phyloP scores from a whole-genome alignment of 2,797 vertebrate species.

The Danio kyathit region DNA sequence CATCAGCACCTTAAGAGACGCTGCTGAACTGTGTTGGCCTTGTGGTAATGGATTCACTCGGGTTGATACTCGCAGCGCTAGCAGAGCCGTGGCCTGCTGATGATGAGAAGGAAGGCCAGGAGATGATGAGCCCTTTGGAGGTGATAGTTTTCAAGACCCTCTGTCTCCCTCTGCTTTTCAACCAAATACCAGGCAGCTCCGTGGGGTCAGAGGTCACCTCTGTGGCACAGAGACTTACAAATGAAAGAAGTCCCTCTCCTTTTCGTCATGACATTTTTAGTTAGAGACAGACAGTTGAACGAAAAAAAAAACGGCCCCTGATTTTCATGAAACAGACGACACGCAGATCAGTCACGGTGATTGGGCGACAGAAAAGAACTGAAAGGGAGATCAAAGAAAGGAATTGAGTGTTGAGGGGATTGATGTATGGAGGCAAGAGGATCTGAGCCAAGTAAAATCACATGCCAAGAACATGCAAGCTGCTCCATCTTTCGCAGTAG shows the following conservation, averaged over 20 bases:
- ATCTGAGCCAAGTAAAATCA: slow-evolving; percentile 41
- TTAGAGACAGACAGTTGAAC: slow-evolving; percentile 41
- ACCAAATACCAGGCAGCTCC: slow-evolving; percentile 62
- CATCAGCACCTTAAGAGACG: slow-evolving; percentile 32
- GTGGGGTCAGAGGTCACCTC: slow-evolving; percentile 54
- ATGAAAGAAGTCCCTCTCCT: slow-evolving; percentile 57
- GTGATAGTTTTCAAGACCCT: slow-evolving; percentile 26
- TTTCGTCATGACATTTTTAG: slow-evolving; percentile 55
- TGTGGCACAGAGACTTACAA: slow-evolving; percentile 47
- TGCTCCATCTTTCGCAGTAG: slow-evolving; percentile 46
- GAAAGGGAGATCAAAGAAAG: slow-evolving; percentile 58
- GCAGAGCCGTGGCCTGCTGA: background rate
- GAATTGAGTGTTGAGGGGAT: slow-evolving; percentile 50
- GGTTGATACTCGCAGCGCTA: background rate
- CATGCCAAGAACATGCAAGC: slow-evolving; percentile 61
- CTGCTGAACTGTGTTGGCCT: slow-evolving; percentile 47
- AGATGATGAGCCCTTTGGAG: slow-evolving; percentile 44
- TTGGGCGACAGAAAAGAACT: slow-evolving; percentile 51
- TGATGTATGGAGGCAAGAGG: slow-evolving; percentile 56
- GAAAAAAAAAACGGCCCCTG: slow-evolving; percentile 65
- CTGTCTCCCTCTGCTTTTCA: slow-evolving; percentile 56
- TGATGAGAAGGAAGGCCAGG: slow-evolving; percentile 17
- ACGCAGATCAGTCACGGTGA: slow-evolving; percentile 58
- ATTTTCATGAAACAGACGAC: slow-evolving; percentile 78
- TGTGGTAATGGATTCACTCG: slow-evolving; percentile 37